These are phyloP conservation scores for Stegana nigrithorax DNA, from an alignment of 2,888 invertebrate species.

Conservation along the genomic window DNA sequence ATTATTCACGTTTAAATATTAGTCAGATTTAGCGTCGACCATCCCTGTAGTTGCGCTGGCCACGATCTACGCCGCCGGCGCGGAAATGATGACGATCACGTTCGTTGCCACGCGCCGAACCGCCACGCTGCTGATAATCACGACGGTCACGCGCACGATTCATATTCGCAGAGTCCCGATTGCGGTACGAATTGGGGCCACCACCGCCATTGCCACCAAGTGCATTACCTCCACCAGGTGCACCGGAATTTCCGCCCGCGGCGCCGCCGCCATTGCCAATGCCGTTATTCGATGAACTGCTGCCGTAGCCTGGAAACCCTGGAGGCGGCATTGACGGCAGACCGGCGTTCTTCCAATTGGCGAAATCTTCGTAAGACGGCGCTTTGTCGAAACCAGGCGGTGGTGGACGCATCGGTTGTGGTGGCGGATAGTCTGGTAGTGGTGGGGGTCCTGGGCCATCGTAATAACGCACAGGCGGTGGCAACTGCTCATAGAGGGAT, in stretches of 20 bases:
- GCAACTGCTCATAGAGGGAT: slow-evolving; percentile 73
- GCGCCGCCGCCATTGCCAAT: slow-evolving; percentile 41
- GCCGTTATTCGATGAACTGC: slow-evolving; percentile 38
- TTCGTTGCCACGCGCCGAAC: slow-evolving; percentile 59
- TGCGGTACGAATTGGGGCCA: slow-evolving; percentile 56
- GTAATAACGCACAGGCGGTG: slow-evolving; percentile 86
- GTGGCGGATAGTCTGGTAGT: slow-evolving; percentile 79
- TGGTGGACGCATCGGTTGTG: slow-evolving; percentile 69
- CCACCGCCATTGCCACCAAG: slow-evolving; percentile 39
- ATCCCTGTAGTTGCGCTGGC: slow-evolving; percentile 52
- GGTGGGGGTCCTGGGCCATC: slow-evolving; percentile 74
- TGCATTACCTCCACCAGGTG: slow-evolving; percentile 34
- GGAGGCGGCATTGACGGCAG: slow-evolving; percentile 60
- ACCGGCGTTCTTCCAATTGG: slow-evolving; percentile 64
- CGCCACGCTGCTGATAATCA: slow-evolving; percentile 46
- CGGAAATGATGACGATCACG: slow-evolving; percentile 70
- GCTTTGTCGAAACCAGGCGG: slow-evolving; percentile 77
- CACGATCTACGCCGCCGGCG: slow-evolving; percentile 62
- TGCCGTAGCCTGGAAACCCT: slow-evolving; percentile 55
- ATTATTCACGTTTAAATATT: slow-evolving; percentile 8
- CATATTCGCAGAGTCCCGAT: slow-evolving; percentile 57
- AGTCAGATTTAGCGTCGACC: slow-evolving; percentile 44
- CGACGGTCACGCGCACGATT: slow-evolving; percentile 63
- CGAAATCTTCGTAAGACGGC: slow-evolving; percentile 78
- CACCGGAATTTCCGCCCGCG: slow-evolving; percentile 32